Percentiles rank a stretch among this genome's conserved stretches.
phyloP scores from a whole-genome alignment of 1,140 invertebrate genomes.

The Brachionus angularis region DNA sequence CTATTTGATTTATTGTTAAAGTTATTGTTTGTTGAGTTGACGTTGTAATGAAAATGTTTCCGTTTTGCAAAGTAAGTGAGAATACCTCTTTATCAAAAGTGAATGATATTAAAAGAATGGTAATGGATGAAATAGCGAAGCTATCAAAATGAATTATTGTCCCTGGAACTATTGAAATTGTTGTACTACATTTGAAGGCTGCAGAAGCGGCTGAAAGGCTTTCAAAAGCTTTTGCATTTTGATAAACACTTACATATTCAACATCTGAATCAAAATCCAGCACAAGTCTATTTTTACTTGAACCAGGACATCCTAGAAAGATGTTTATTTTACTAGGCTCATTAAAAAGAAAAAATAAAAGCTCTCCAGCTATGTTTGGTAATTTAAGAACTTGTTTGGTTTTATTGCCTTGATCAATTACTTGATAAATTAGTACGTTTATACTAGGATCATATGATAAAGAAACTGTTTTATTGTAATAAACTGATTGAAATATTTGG shows the following conservation, averaged over 20 bases:
- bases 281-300: not conserved
- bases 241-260: not conserved
- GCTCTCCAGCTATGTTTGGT: not conserved
- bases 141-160: slow-evolving; percentile 37
- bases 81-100: slow-evolving; percentile 5
- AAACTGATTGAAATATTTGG: not conserved
- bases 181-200: slow-evolving; percentile 11
- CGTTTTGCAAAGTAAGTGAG: not conserved
- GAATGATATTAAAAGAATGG: not conserved
- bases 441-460: too few species aligned
- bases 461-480: too few species aligned
- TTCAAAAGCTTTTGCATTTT: slow-evolving; percentile 20
- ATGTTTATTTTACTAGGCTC: slow-evolving; percentile 4
- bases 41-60: not conserved
- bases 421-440: not conserved
- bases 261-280: not conserved
- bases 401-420: not conserved
- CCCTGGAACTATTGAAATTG: not conserved
- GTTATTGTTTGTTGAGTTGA: slow-evolving; percentile 3
- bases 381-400: not conserved
- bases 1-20: not conserved
- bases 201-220: not conserved
- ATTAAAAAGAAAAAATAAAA: slow-evolving; percentile 4
- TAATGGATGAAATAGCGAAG: not conserved
- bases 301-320: slow-evolving; percentile 22